Conservation (phyloP, 2,797 vertebrate genomes). For the Chelidonichthys spinosus region DNA sequence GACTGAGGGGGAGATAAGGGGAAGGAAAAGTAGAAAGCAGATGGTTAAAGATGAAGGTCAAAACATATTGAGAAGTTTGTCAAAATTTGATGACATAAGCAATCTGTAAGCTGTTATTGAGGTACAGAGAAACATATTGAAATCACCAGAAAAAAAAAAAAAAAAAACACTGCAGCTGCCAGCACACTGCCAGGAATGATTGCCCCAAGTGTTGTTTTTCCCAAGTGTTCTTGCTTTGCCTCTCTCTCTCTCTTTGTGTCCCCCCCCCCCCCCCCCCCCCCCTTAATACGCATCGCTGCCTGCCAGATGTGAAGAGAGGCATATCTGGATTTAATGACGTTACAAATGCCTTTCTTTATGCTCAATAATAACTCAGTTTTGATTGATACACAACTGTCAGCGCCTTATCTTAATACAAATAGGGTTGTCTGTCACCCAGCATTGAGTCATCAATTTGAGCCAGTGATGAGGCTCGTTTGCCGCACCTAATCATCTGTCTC, state of each 20-base stretch:
- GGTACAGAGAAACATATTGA: slow-evolving; percentile 98
- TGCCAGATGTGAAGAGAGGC: slow-evolving; percentile 95
- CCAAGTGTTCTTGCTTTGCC: slow-evolving; percentile 35
- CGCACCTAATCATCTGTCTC: slow-evolving; percentile 98
- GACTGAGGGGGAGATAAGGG: slow-evolving; percentile 53
- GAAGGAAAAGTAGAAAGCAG: slow-evolving; percentile 87
- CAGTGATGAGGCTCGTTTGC: slow-evolving; percentile 96
- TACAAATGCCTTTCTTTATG: slow-evolving; percentile 97
- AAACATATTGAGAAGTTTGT: slow-evolving; percentile 98
- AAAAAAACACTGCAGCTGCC: slow-evolving; percentile 84
- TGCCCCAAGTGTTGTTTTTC: slow-evolving; percentile 88
- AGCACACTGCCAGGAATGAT: slow-evolving; percentile 92
- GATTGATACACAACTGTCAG: slow-evolving; percentile 93
- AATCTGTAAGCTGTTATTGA: slow-evolving; percentile 98
- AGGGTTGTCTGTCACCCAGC: slow-evolving; percentile 95
- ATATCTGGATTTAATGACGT: slow-evolving; percentile 98
- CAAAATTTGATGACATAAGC: slow-evolving; percentile 98
- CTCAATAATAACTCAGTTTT: slow-evolving; percentile 97
- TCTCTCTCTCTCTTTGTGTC: slow-evolving; percentile 46
- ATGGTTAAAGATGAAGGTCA: slow-evolving; percentile 98
- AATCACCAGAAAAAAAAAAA: slow-evolving; percentile 88
- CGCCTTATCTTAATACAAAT: slow-evolving; percentile 96
- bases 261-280: slow-evolving; percentile 42
- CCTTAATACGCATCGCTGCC: slow-evolving; percentile 87
- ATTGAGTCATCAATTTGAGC: slow-evolving; percentile 98